Percentiles rank a stretch among this genome's conserved stretches.
These are phyloP conservation scores for Allolobophora icterica DNA, from an alignment of 2,888 invertebrate genomes.

Conservation along the genomic window DNA sequence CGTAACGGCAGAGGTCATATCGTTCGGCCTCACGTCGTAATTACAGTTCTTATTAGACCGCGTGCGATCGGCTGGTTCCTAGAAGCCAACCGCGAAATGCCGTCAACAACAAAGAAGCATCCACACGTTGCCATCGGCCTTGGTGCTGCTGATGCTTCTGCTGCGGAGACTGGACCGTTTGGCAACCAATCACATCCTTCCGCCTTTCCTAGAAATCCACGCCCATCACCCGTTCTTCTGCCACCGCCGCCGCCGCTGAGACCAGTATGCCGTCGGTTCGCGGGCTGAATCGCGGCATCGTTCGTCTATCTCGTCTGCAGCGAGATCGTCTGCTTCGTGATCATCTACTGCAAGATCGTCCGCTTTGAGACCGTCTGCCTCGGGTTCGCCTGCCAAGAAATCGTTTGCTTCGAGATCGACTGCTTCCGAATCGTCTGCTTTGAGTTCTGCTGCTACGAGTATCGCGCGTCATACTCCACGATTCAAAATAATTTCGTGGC, in stretches of 20 bases:
- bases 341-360: neutral
- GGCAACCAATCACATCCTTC: neutral
- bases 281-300: neutral
- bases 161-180: neutral
- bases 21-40: neutral
- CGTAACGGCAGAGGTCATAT: too few relatives aligned
- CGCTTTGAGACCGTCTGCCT: too few relatives aligned
- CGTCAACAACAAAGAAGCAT: neutral
- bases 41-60: neutral
- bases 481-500: neutral
- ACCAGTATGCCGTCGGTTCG: neutral
- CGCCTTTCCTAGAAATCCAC: neutral
- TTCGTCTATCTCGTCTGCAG: neutral
- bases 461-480: neutral
- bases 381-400: too few relatives aligned
- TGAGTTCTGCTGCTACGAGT: neutral
- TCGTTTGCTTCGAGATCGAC: neutral
- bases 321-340: neutral
- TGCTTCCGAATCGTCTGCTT: neutral
- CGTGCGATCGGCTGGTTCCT: neutral
- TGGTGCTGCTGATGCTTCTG: neutral
- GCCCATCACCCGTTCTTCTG: neutral
- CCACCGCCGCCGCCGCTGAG: neutral
- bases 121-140: neutral
- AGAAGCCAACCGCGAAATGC: neutral